Evolutionary conservation across 2,888 invertebrate species (phyloP).

Genomic region (Tortrix viridana): DNA sequence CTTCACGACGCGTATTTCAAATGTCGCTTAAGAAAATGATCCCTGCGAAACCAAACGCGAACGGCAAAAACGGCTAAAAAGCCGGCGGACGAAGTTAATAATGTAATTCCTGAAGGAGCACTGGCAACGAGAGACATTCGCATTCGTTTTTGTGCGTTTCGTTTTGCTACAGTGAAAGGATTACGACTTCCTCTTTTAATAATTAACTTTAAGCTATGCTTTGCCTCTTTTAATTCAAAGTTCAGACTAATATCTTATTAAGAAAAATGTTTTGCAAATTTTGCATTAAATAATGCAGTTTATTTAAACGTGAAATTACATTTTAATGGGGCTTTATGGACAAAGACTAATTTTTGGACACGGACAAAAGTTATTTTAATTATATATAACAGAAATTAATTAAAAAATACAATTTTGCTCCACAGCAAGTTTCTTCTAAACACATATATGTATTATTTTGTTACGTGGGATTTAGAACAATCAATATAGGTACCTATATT

Average conservation of each 20-base stretch:
- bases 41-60: slow-evolving; percentile 58
- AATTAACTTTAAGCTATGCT: slow-evolving; percentile 61
- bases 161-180: slow-evolving; percentile 66
- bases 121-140: slow-evolving; percentile 59
- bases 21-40: slow-evolving; percentile 60
- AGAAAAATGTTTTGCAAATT: not conserved
- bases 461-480: too few species aligned
- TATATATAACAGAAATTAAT: too few species aligned
- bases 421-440: too few species aligned
- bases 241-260: slow-evolving; percentile 36
- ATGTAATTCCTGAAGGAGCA: slow-evolving; percentile 54
- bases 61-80: slow-evolving; percentile 66
- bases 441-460: too few species aligned
- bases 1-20: slow-evolving; percentile 41
- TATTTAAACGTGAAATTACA: not conserved
- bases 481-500: too few species aligned
- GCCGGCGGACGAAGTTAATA: slow-evolving; percentile 46
- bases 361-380: too few species aligned
- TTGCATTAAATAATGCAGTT: slow-evolving; percentile 4
- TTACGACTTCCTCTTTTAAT: slow-evolving; percentile 68
- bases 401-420: too few species aligned
- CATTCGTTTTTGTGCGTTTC: slow-evolving; percentile 68
- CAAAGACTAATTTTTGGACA: not conserved
- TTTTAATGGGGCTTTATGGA: not conserved
- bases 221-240: slow-evolving; percentile 48